These are phyloP conservation scores for Hyles euphorbiae DNA, from an alignment of 1,140 invertebrate species.

Conservation along the genomic window DNA sequence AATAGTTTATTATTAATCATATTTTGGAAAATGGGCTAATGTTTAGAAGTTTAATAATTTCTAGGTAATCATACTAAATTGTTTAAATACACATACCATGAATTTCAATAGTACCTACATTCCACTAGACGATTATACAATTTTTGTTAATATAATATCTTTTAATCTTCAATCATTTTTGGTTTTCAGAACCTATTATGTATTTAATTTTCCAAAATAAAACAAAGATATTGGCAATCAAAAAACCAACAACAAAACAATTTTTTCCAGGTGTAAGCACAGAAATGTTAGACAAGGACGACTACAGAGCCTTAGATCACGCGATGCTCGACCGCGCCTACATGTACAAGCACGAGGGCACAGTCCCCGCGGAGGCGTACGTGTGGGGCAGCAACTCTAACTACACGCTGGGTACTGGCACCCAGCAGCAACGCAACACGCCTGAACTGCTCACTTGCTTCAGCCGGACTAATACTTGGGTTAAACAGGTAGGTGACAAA, in stretches of 20 bases:
- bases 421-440: conserved; percentile 52
- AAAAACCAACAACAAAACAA: not conserved
- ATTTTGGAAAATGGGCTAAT: too few species aligned
- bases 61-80: too few species aligned
- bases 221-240: not conserved
- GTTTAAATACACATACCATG: too few species aligned
- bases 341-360: conserved; percentile 45
- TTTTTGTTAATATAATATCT: too few species aligned
- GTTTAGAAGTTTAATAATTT: too few species aligned
- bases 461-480: conserved; percentile 48
- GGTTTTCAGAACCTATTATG: too few species aligned
- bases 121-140: too few species aligned
- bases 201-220: too few species aligned
- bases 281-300: conserved; percentile 68
- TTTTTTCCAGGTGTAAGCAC: conserved; percentile 58
- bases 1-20: too few species aligned
- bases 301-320: conserved; percentile 65
- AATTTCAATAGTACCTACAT: too few species aligned
- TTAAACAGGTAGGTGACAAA: conserved; percentile 54
- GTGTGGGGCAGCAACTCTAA: conserved; percentile 86
- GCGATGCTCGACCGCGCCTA: conserved; percentile 66
- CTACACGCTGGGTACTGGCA: conserved; percentile 80
- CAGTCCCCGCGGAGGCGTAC: conserved; percentile 75
- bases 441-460: conserved; percentile 66
- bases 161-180: too few species aligned